A percentile compares a stretch with the other conserved stretches of the same genome.
These are phyloP conservation scores for Caenorhabditis wallacei DNA, from an alignment of 2,888 invertebrate species.

Conservation along the genomic window DNA sequence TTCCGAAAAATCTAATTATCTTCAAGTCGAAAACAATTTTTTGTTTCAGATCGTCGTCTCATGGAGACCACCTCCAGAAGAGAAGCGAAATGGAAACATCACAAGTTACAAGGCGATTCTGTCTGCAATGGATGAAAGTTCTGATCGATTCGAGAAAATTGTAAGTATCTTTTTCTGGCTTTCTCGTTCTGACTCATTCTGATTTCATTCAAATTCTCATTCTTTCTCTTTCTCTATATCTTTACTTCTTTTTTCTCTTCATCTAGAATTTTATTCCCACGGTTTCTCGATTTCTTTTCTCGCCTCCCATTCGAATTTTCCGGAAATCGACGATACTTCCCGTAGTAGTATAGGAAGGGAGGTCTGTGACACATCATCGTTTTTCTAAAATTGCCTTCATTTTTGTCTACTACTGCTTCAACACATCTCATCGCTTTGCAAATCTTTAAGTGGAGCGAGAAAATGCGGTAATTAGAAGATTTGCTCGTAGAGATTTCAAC, in stretches of 20 bases:
- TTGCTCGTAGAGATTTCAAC: slow-evolving; percentile 39
- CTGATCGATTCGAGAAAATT: slow-evolving; percentile 69
- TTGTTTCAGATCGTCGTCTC: slow-evolving; percentile 84
- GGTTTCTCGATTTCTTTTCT: slow-evolving; percentile 57
- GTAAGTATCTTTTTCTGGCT: slow-evolving; percentile 59
- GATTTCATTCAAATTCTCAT: slow-evolving; percentile 4
- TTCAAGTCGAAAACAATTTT: too few relatives aligned
- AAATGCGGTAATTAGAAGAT: slow-evolving; percentile 50
- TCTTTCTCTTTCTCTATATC: slow-evolving; percentile 9
- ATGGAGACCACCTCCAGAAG: slow-evolving; percentile 88
- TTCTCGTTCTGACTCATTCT: slow-evolving; percentile 44
- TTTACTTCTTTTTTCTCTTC: slow-evolving; percentile 3
- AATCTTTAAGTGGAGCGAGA: slow-evolving; percentile 5
- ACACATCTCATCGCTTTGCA: neutral
- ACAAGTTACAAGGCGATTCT: slow-evolving; percentile 89
- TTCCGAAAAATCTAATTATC: too few relatives aligned
- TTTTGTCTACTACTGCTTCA: neutral
- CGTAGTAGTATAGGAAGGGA: slow-evolving; percentile 26
- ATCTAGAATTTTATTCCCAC: slow-evolving; percentile 47
- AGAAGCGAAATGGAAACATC: slow-evolving; percentile 95
- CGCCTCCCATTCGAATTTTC: slow-evolving; percentile 47
- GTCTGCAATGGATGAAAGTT: slow-evolving; percentile 76
- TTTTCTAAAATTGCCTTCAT: slow-evolving; percentile 57
- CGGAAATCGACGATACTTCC: slow-evolving; percentile 52
- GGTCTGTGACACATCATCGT: slow-evolving; percentile 8